Evolutionary conservation across 2,888 invertebrate species (phyloP).

Genomic region (Lasioglossum pauxillum): DNA sequence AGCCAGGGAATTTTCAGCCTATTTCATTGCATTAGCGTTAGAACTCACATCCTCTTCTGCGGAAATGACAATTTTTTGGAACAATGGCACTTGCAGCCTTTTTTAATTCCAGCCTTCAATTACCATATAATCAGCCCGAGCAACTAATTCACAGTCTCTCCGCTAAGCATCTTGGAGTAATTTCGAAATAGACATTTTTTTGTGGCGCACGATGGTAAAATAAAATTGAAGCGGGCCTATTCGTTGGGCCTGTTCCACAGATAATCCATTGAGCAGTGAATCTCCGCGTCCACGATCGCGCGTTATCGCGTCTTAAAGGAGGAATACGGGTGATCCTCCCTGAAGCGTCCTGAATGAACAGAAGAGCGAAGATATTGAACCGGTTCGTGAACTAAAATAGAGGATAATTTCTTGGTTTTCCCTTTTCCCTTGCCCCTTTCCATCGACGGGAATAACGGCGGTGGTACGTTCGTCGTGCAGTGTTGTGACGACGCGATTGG

Average conservation of each 20-base stretch:
- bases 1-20: no score
- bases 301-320: constrained; percentile 20
- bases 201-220: neutral
- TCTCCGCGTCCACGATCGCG: constrained; percentile 17
- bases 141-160: neutral
- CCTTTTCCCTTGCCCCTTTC: neutral
- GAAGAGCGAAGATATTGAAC: constrained; percentile 69
- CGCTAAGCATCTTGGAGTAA: neutral
- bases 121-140: no score
- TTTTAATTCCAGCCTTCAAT: no score
- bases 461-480: constrained; percentile 70
- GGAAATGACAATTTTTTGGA: no score
- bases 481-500: constrained; percentile 82
- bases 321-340: constrained; percentile 18
- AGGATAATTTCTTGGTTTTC: constrained; percentile 60
- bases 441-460: constrained; percentile 63
- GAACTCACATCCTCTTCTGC: no score
- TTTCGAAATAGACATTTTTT: neutral
- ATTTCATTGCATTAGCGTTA: no score
- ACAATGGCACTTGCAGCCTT: no score
- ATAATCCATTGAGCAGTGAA: constrained; percentile 26
- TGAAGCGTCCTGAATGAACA: constrained; percentile 56
- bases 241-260: neutral
- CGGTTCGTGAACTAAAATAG: constrained; percentile 72
- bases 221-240: constrained; percentile 1